Evolutionary conservation across 2,797 vertebrate genomes (phyloP), one percentile per base, ranked within the genome.

Genomic region (Bucorvus abyssinicus): DNA sequence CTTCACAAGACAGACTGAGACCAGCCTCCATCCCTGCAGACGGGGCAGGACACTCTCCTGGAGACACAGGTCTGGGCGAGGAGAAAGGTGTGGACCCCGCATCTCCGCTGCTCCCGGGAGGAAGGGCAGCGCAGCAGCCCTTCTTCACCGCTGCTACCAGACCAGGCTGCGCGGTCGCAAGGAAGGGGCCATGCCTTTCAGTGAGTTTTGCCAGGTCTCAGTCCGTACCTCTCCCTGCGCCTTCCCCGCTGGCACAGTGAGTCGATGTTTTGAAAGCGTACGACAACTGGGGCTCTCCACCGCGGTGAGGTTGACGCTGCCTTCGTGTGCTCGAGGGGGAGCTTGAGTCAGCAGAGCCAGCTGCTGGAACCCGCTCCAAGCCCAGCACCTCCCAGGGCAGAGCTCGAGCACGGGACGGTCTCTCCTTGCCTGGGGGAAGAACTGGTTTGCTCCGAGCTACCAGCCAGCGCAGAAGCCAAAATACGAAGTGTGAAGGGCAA

Each of bases 381-480:
- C 10, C 50, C 45, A 21, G 14, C 0, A 0, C 20, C 24, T 44
- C 23, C 24, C 56, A 57, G 30, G 57, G 21, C 29, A 84, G 45
- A 26, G 57, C 34, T 76, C 17, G 17, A 7, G 12, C 18, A 29
- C 0, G 0, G 26, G 9, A 40, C 3, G 4, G 19, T 22, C 30
- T 71, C 18, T 38, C 52, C 44, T 29, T 12, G 29, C 53, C 4
- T 10, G 15, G 22, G 53, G 42, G 29, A n/a, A 24, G 49, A 68
- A 13, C 10, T 5, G 14, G 24, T 30, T 69, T 7, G 4, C 50
- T 64, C 38, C 8, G 11, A 47, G n/a, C 42, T 26, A 27, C 14
- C 2, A 53, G 65, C 9, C 13, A 30, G 34, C 5, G 34, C 29
- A 34, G 67, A 59, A 59, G 14, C 32, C 60, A 69, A 89, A 86